Evolutionary conservation across 2,113 vertebrate genomes (phyloP).

Genomic region (Suncus etruscus): DNA sequence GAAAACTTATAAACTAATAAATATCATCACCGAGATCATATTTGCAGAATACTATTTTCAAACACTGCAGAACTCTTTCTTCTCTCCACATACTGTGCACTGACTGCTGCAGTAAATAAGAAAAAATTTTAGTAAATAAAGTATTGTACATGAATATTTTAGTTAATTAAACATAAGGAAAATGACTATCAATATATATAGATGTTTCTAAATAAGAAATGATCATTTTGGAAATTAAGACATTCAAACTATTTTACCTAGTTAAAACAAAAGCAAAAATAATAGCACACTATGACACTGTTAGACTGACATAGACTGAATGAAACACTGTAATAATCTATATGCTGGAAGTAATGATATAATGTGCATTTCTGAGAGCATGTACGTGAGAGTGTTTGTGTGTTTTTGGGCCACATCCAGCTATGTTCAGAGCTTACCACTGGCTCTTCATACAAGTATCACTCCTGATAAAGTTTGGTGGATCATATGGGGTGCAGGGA

Average conservation of each 20-base stretch:
- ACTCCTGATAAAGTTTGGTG: too few relatives aligned
- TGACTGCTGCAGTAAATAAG: not conserved
- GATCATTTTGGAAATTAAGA: constrained; percentile 28
- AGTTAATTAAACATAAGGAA: not conserved
- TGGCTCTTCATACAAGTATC: too few relatives aligned
- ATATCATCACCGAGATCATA: not conserved
- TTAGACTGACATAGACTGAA: constrained; percentile 43
- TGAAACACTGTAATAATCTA: constrained; percentile 1
- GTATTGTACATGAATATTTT: constrained; percentile 14
- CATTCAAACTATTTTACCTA: constrained; percentile 47
- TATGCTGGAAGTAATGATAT: not conserved
- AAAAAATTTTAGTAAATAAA: not conserved
- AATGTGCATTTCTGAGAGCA: too few relatives aligned
- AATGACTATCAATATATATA: not conserved
- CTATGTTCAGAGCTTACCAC: too few relatives aligned
- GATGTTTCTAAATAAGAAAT: constrained; percentile 27
- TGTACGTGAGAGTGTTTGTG: too few relatives aligned
- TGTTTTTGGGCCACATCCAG: too few relatives aligned
- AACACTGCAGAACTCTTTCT: not conserved
- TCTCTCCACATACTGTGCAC: fast-evolving
- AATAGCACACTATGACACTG: not conserved
- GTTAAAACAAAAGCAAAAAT: constrained; percentile 44
- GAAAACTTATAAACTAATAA: not conserved
- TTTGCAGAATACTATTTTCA: not conserved
- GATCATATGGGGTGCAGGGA: too few relatives aligned